Evolutionary conservation across 2,797 vertebrate genomes (phyloP).

Genomic region (Choloepus didactylus): DNA sequence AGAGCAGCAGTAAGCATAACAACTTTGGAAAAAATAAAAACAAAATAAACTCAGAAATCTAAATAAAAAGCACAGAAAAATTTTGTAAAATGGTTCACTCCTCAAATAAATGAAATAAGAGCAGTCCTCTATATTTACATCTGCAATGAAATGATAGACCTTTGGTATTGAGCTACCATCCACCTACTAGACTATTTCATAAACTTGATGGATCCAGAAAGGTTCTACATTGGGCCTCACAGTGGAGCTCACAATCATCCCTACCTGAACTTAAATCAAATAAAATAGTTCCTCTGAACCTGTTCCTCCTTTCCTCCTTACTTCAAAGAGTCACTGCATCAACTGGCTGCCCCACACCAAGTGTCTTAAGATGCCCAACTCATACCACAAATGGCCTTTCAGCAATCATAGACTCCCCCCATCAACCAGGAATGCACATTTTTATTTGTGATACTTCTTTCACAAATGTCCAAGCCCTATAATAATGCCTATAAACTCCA

Average conservation of each 20-base stretch:
- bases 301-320: background rate
- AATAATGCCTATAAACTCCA: background rate
- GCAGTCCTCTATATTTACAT: background rate
- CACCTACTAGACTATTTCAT: background rate
- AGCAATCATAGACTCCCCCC: background rate
- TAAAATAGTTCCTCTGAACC: background rate
- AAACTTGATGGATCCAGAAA: background rate
- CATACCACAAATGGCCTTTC: background rate
- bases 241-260: background rate
- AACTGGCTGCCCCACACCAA: background rate
- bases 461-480: background rate
- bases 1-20: background rate
- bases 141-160: slow-evolving; percentile 33
- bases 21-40: background rate
- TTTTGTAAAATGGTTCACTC: background rate
- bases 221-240: fast-evolving
- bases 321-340: background rate
- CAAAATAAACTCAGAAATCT: slow-evolving; percentile 48
- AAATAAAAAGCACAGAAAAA: background rate
- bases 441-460: background rate
- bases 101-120: background rate
- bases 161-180: background rate
- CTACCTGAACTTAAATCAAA: background rate
- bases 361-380: background rate
- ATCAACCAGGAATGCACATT: background rate